These are phyloP conservation scores for Ephestia elutella DNA, from an alignment of 1,140 invertebrate genomes.

Conservation along the genomic window DNA sequence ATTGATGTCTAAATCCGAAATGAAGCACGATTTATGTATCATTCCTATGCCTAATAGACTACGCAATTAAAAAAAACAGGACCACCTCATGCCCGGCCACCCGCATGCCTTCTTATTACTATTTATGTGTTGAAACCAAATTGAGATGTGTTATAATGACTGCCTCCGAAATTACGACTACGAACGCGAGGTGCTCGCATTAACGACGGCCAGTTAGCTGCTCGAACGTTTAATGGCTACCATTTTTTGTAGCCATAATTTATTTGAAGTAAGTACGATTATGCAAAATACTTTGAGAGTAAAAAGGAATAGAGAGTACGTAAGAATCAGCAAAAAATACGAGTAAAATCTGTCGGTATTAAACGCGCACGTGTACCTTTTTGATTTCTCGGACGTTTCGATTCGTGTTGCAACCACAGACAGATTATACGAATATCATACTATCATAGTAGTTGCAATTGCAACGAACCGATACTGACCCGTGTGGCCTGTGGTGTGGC, in stretches of 20 bases:
- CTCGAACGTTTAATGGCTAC: background rate
- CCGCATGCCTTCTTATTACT: conserved; percentile 19
- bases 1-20: background rate
- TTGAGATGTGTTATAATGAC: conserved; percentile 31
- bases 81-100: conserved; percentile 3
- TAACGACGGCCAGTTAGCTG: background rate
- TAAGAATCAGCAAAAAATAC: too few relatives aligned
- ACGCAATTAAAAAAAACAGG: conserved; percentile 5
- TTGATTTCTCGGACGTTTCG: too few relatives aligned
- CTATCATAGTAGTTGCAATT: too few relatives aligned
- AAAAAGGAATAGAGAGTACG: too few relatives aligned
- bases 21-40: background rate
- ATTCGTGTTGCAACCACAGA: too few relatives aligned
- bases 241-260: background rate
- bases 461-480: too few relatives aligned
- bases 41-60: conserved; percentile 3
- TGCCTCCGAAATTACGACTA: conserved; percentile 24
- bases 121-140: conserved; percentile 27
- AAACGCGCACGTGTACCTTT: too few relatives aligned
- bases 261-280: too few relatives aligned
- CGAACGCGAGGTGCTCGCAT: background rate
- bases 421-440: too few relatives aligned
- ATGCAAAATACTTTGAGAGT: too few relatives aligned
- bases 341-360: too few relatives aligned
- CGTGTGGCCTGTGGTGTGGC: too few relatives aligned